Evolutionary conservation across 1,140 invertebrate species (phyloP).

Genomic region (Bilobella aurantiaca): DNA sequence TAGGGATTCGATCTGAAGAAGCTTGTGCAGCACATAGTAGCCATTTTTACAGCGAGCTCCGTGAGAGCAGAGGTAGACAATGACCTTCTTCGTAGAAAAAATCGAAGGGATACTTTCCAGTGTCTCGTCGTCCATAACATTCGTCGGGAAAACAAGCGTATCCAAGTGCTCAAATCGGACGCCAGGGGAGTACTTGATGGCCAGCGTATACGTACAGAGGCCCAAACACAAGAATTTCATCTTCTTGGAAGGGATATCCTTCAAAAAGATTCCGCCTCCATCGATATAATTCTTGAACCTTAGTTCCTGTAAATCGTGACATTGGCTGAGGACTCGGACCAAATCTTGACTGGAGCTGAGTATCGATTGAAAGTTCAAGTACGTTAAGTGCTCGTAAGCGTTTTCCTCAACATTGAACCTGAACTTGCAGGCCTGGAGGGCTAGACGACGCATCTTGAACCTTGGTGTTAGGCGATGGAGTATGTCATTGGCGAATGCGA

Average conservation of each 20-base stretch:
- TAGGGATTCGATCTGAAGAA: neutral
- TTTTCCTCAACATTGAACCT: neutral
- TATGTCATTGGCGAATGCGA: neutral
- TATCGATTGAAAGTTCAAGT: neutral
- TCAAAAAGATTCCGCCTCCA: neutral
- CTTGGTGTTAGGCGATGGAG: neutral
- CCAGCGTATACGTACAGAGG: neutral
- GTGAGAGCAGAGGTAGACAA: neutral
- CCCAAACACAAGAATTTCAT: neutral
- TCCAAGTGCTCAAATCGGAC: neutral
- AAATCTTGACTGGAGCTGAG: neutral
- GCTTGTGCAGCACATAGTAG: neutral
- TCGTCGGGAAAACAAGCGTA: neutral
- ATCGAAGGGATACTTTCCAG: neutral
- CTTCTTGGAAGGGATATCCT: neutral
- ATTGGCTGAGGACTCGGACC: neutral
- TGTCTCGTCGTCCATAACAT: neutral
- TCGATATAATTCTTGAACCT: constrained; percentile 1
- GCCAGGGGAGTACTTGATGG: neutral
- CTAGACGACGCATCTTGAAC: neutral
- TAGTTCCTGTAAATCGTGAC: neutral
- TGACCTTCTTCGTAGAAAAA: neutral
- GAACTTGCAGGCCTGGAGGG: neutral
- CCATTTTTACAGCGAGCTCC: neutral
- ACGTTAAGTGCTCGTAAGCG: neutral